Evolutionary conservation across 2,113 vertebrate species (phyloP), one percentile per base, ranked within the genome.

Genomic region (Seriola quinqueradiata): DNA sequence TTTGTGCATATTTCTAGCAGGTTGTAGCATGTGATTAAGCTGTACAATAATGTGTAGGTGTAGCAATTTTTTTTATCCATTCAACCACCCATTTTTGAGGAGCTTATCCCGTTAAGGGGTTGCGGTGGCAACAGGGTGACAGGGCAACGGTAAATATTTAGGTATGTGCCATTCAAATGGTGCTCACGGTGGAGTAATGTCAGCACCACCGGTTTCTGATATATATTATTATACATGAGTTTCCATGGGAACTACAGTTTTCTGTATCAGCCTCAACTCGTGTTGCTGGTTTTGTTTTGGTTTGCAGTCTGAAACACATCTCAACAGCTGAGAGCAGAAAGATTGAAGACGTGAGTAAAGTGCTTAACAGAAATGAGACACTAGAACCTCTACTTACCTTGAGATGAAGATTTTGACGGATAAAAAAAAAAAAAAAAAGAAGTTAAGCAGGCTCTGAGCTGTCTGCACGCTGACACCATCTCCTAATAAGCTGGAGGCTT

Each of bases 401-500:
- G 70, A 82, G 63, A 14, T 77, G 54, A 83, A 82, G 77, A 79
- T 70, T 74, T 40, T 54, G 67, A 77, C 3, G n/a, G 79, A 71
- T 85, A 23, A 68, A 78, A 74, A 70, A 68, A 80, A 74, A 74
- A 68, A 84, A 80, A 77, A 28, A 2, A 28, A 28, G 28, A 68
- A 54, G 60, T 77, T 70, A 66, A 77, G 77, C 80, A 32, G 52
- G 46, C 79, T 81, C 74, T 68, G 34, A 44, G 84, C 63, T 59
- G 83, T 84, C 88, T 92, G 76, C 83, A 84, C 60, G 28, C 63
- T 88, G 85, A 88, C 86, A 87, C 59, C 44, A 16, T 42, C 59
- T 60, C 60, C 77, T 71, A 67, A 67, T 83, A 83, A 86, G 87
- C 90, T 88, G 42, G 58, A 88, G 84, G 89, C 84, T 86, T 86